Base-by-base conservation (phyloP, 2,797 vertebrate genomes). In the Macropodus opercularis region DNA sequence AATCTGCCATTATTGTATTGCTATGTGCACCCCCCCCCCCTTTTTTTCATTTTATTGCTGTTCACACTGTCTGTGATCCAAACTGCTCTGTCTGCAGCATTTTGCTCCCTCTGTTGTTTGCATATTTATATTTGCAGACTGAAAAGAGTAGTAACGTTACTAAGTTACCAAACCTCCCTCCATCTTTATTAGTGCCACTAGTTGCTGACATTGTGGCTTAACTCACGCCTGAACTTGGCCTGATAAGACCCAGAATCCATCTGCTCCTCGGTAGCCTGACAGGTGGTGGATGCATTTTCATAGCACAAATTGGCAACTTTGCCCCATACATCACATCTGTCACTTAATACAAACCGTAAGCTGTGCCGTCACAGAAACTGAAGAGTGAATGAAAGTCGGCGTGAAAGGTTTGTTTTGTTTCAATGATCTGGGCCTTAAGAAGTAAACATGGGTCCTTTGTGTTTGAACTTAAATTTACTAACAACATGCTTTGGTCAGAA, bases 161-260 rank as follows among this genome's bases (percentile, higher is more conserved):
- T 44, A 41, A 42, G 17, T 61, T 19, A 3, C 47, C 34, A 36
- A 4, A 23, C 47, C 31, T 73, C 63, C 22, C 77, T 73, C 66
- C 58, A 69, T 82, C 73, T 75, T 73, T 39, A 68, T 83, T 71
- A 65, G 75, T 32, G 73, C 36, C 50, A 69, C 55, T 56, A 62
- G 68, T 67, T 75, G 63, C 63, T 56, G 64, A 71, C 63, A 23
- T 51, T 43, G n/a, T 4, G 12, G 68, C 53, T 85, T 81, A 87
- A 77, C 71, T 69, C 39, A 58, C 72, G 61, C 63, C 56, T 44
- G 34, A 35, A 35, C 14, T 35, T 35, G 46, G 22, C 58, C 82
- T 38, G 66, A 85, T 86, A 76, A 83, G 66, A 75, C 47, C 60
- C 61, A 57, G 52, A 38, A 76, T 56, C 85, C 87, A 87, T 88